phyloP scores from a whole-genome alignment of 2,888 invertebrate genomes.

The Euclidia mi region DNA sequence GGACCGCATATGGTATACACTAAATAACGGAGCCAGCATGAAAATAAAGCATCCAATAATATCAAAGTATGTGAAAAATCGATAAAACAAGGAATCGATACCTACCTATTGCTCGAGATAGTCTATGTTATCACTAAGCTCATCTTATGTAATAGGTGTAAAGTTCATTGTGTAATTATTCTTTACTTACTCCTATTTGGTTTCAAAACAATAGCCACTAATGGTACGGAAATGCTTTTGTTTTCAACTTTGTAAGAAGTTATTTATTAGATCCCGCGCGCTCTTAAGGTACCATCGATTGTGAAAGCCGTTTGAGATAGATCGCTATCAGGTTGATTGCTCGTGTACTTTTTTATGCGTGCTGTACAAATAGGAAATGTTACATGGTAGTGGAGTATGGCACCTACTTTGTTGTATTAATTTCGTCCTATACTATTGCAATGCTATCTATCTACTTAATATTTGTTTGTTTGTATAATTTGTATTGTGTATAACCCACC shows the following conservation, averaged over 20 bases:
- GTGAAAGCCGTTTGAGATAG: neutral
- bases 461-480: too few species aligned
- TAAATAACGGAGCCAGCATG: neutral
- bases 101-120: slow-evolving; percentile 13
- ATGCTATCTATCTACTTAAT: too few species aligned
- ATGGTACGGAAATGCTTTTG: slow-evolving; percentile 27
- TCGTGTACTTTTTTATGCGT: too few species aligned
- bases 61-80: slow-evolving; percentile 21
- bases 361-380: too few species aligned
- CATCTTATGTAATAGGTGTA: slow-evolving; percentile 31
- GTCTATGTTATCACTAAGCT: slow-evolving; percentile 31
- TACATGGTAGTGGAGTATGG: too few species aligned
- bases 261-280: slow-evolving; percentile 5
- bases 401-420: too few species aligned
- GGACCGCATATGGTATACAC: too few species aligned
- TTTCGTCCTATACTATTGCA: too few species aligned
- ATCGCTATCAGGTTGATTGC: too few species aligned
- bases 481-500: too few species aligned
- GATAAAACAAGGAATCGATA: slow-evolving; percentile 14
- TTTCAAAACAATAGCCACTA: slow-evolving; percentile 32
- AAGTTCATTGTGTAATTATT: slow-evolving; percentile 40
- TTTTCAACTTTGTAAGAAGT: slow-evolving; percentile 11
- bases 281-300: neutral
- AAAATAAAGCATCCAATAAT: slow-evolving; percentile 20
- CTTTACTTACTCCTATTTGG: slow-evolving; percentile 6